phyloP scores from a whole-genome alignment of 1,140 invertebrate genomes.

The Rhopalosiphum padi region DNA sequence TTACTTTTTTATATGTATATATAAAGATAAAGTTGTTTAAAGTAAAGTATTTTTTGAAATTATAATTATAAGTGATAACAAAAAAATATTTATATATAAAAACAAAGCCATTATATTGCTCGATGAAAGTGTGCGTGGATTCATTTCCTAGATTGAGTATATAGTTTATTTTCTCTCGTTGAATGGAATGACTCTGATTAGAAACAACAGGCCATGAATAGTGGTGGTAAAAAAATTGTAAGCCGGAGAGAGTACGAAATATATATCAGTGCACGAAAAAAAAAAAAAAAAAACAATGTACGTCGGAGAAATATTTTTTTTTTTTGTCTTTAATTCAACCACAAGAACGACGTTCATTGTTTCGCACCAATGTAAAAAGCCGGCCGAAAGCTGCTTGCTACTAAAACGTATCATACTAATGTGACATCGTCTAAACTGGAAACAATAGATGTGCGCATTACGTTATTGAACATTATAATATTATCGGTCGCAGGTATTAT shows the following conservation, averaged over 20 bases:
- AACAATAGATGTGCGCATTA: background rate
- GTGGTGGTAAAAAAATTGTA: background rate
- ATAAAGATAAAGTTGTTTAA: background rate
- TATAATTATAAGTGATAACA: conserved; percentile 5
- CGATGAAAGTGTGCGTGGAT: background rate
- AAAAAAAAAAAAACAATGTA: background rate
- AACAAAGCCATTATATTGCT: background rate
- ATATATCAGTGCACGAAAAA: background rate
- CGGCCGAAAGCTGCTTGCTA: background rate
- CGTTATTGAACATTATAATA: background rate
- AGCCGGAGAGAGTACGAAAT: background rate
- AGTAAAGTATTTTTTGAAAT: background rate
- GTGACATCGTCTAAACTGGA: background rate
- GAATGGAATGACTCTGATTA: background rate
- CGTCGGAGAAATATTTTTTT: background rate
- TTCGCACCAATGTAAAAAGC: background rate
- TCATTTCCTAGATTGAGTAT: background rate
- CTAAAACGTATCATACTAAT: background rate
- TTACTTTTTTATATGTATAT: no score
- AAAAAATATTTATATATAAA: background rate
- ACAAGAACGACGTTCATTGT: background rate
- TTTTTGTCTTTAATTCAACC: background rate
- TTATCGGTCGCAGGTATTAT: background rate
- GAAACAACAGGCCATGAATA: background rate
- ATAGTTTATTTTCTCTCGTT: background rate